Evolutionary conservation across 2,113 vertebrate genomes (phyloP), one percentile per base, ranked within the genome.

Genomic region (Silurus glanis): DNA sequence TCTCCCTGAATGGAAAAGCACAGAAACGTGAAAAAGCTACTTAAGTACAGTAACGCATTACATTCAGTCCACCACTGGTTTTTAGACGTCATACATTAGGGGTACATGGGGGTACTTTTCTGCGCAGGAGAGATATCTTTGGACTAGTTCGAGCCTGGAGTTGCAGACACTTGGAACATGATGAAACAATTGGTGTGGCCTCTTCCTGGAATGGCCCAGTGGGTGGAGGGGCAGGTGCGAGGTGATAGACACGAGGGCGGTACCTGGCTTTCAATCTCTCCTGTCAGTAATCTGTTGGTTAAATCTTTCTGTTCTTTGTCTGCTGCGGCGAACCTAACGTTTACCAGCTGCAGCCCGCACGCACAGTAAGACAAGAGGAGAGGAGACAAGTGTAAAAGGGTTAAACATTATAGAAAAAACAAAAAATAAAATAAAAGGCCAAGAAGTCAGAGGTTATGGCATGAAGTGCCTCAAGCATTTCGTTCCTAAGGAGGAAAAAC

Each of bases 301-400:
- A 98, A 96, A 96, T 99, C 97, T 99, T 99, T 99, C 95, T 98
- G 96, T 95, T 95, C 98, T 97, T 99, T 99, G 96, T 98, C 97
- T 96, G 97, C 95, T 93, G 96, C 95, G 93, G 97, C 97, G 97
- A 93, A 97, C 95, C 96, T 97, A 96, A 96, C 96, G 92, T 97
- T 98, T 97, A 98, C 96, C 86, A 99, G 97, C 98, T 99, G 97
- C 95, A 94, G 95, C 78, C 56, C 78, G 95, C 21, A 51, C 80
- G 10, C 49, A 19, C 83, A 66, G 81, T 86, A 80, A 81, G 84
- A 64, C 28, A 61, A 56, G 74, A 85, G 88, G 82, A 69, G 86
- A 76, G 84, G 79, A 86, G 88, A 90, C 87, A 87, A 90, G 88
- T 79, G 87, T 78, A 89, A 37, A 53, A 86, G 80, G 55, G 84